Conservation (phyloP, 2,888 invertebrate species). For the Eupithecia tripunctaria region DNA sequence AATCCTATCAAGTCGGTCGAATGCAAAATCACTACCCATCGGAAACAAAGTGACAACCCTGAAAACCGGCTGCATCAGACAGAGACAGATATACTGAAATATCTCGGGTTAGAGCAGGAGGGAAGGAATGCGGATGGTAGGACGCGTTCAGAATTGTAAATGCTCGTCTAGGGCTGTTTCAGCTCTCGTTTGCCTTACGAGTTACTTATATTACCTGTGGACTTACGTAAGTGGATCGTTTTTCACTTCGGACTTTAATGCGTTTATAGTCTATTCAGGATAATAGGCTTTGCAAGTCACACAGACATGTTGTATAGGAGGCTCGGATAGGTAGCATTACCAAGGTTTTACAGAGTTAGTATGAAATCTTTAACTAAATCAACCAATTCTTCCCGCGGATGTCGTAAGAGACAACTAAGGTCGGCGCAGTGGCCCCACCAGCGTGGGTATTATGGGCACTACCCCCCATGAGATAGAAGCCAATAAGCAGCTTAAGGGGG, state of each 20-base stretch:
- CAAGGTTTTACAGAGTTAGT: background rate
- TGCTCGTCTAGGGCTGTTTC: constrained; percentile 56
- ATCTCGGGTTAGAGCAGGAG: constrained; percentile 50
- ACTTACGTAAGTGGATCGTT: constrained; percentile 28
- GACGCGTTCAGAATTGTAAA: constrained; percentile 77
- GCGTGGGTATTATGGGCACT: no score
- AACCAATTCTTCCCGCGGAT: no score
- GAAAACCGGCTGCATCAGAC: constrained; percentile 70
- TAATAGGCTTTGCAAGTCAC: constrained; percentile 16
- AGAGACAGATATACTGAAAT: constrained; percentile 52
- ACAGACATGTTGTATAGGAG: background rate
- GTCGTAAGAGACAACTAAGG: no score
- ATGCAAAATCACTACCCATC: constrained; percentile 66
- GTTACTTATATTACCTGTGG: constrained; percentile 47
- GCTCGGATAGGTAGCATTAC: no score
- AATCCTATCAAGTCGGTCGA: constrained; percentile 49
- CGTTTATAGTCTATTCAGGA: constrained; percentile 15
- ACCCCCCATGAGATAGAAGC: no score
- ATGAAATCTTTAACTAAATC: background rate
- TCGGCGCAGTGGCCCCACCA: no score
- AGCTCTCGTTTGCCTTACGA: constrained; percentile 55
- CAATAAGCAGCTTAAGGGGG: no score
- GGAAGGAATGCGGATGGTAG: constrained; percentile 72
- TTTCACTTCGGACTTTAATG: constrained; percentile 23
- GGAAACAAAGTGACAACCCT: constrained; percentile 70